A percentile compares a stretch with the other conserved stretches of the same genome.
Evolutionary conservation across 2,888 invertebrate genomes (phyloP).

Genomic region (Enchytraeus crypticus): DNA sequence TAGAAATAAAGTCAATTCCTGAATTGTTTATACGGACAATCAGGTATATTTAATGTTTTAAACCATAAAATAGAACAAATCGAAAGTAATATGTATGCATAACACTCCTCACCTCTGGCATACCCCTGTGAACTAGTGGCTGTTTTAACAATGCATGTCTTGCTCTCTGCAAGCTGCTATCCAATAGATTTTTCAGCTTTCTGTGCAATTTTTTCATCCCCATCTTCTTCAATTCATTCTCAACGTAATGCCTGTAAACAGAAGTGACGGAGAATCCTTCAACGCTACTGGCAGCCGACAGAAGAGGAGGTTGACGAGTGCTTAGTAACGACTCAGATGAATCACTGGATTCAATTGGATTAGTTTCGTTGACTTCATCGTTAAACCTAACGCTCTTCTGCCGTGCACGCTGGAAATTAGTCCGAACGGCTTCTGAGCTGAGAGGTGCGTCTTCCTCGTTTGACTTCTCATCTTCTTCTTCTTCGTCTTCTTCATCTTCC

Average conservation of each 20-base stretch:
- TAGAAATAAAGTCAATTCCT: too few relatives aligned
- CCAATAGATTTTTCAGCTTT: conserved; percentile 59
- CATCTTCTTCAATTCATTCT: conserved; percentile 75
- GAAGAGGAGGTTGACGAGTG: neutral
- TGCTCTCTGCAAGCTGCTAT: conserved; percentile 42
- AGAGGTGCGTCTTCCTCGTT: neutral
- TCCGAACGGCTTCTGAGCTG: neutral
- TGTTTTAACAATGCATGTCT: conserved; percentile 33
- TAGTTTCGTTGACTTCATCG: neutral
- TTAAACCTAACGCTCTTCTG: conserved; percentile 1
- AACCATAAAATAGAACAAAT: too few relatives aligned
- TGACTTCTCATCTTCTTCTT: neutral
- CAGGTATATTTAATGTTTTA: too few relatives aligned
- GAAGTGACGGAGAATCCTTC: neutral
- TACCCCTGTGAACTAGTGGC: neutral
- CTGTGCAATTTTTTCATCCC: conserved; percentile 64
- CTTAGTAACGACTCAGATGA: neutral
- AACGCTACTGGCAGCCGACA: neutral
- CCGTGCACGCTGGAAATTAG: neutral
- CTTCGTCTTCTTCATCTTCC: conserved; percentile 9
- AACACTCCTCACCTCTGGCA: neutral
- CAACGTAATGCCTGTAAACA: conserved; percentile 63
- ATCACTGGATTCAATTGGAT: neutral
- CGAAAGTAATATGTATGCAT: too few relatives aligned
- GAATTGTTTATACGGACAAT: too few relatives aligned